These are phyloP conservation scores for Antechinus stuartii DNA, from an alignment of 2,113 vertebrate genomes.

Conservation along the genomic window DNA sequence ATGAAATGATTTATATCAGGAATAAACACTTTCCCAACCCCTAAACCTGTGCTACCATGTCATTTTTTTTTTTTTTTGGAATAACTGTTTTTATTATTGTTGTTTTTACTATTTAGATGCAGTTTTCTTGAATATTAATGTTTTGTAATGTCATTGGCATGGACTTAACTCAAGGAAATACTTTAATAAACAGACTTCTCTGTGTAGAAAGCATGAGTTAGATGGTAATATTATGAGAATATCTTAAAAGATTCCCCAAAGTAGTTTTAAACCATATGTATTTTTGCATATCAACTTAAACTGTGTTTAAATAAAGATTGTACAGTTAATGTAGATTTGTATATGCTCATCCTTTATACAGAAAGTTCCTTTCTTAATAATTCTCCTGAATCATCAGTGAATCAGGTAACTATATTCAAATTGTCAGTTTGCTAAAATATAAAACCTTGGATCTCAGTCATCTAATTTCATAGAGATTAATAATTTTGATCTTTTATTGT, in stretches of 20 bases:
- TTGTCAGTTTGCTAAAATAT: neutral
- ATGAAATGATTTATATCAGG: slow-evolving; percentile 5
- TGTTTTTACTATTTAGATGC: neutral
- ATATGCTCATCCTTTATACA: neutral
- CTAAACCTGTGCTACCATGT: neutral
- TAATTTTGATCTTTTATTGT: slow-evolving; percentile 26
- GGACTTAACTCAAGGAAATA: slow-evolving; percentile 55
- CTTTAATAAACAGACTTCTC: slow-evolving; percentile 38
- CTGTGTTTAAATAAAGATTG: slow-evolving; percentile 53
- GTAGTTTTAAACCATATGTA: neutral
- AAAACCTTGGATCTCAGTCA: neutral
- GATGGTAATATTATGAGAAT: neutral
- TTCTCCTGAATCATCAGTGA: neutral
- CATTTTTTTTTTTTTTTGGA: neutral
- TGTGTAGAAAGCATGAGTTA: slow-evolving; percentile 18
- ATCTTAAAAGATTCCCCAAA: slow-evolving; percentile 8
- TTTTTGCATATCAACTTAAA: slow-evolving; percentile 11
- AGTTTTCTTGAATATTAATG: slow-evolving; percentile 45
- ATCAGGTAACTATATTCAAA: neutral
- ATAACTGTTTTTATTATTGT: slow-evolving; percentile 40
- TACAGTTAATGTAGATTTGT: neutral
- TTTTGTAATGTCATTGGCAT: slow-evolving; percentile 28
- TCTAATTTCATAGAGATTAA: slow-evolving; percentile 9
- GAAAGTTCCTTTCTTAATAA: neutral
- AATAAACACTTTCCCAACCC: neutral